Evolutionary conservation across 2,888 invertebrate genomes (phyloP).

Genomic region (Tortrix viridana): DNA sequence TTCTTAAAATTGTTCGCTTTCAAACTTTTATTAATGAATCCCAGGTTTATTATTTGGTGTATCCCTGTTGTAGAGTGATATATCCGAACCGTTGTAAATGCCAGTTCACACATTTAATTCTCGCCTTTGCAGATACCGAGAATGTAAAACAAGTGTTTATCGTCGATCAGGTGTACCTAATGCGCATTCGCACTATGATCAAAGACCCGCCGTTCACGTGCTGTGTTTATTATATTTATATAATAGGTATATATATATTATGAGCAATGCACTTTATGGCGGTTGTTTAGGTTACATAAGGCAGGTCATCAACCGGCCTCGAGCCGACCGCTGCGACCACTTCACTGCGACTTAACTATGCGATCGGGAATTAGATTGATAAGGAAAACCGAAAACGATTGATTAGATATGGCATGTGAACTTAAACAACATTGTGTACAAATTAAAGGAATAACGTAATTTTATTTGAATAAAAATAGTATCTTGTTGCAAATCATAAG

Average conservation of each 20-base stretch:
- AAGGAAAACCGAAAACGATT: conserved; percentile 13
- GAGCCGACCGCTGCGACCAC: conserved; percentile 65
- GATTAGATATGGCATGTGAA: too few species aligned
- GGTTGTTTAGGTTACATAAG: conserved; percentile 63
- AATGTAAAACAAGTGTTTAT: conserved; percentile 33
- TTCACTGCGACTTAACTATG: conserved; percentile 49
- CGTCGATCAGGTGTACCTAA: conserved; percentile 25
- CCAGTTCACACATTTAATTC: conserved; percentile 5
- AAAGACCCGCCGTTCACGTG: conserved; percentile 56
- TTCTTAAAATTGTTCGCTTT: too few species aligned
- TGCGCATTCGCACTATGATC: conserved; percentile 59
- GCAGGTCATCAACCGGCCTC: conserved; percentile 81
- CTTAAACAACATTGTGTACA: too few species aligned
- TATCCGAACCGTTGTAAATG: neutral
- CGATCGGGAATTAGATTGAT: conserved; percentile 19
- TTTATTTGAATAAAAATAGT: too few species aligned
- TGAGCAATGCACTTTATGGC: conserved; percentile 57
- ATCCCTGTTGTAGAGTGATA: neutral
- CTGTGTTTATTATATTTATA: conserved; percentile 47
- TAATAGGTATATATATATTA: conserved; percentile 36
- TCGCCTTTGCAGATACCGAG: neutral
- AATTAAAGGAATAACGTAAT: too few species aligned
- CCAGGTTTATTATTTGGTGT: too few species aligned
- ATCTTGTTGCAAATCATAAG: too few species aligned
- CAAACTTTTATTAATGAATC: too few species aligned